These are phyloP conservation scores for Monochamus saltuarius DNA, from an alignment of 1,140 invertebrate genomes.

Conservation along the genomic window DNA sequence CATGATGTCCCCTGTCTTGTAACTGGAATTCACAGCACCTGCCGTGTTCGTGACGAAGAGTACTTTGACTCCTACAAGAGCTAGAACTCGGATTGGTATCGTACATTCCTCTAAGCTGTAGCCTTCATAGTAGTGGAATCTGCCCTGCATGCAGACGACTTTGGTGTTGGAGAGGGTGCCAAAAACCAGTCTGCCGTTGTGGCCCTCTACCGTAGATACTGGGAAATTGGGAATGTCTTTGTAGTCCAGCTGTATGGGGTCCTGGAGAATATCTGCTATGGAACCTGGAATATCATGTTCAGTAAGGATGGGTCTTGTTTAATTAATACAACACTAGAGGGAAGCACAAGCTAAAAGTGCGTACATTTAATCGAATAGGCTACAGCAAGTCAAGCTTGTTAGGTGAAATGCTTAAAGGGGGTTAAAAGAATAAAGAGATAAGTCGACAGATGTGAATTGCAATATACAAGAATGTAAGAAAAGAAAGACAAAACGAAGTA, in stretches of 20 bases:
- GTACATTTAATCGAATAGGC: no score
- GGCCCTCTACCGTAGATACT: constrained; percentile 82
- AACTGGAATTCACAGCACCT: constrained; percentile 83
- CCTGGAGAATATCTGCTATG: constrained; percentile 75
- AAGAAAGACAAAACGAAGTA: no score
- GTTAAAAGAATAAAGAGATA: no score
- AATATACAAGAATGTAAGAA: no score
- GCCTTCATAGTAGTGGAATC: constrained; percentile 94
- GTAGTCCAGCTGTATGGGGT: constrained; percentile 76
- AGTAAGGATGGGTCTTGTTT: constrained; percentile 89
- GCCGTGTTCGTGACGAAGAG: constrained; percentile 92
- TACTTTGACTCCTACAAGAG: constrained; percentile 81
- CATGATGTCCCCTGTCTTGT: constrained; percentile 93
- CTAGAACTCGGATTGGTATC: constrained; percentile 92
- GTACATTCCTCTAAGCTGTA: constrained; percentile 87
- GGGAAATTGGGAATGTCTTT: constrained; percentile 89
- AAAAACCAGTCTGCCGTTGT: constrained; percentile 84
- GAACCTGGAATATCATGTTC: constrained; percentile 66
- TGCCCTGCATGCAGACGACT: constrained; percentile 91
- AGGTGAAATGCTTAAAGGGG: no score
- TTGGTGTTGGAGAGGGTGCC: constrained; percentile 73
- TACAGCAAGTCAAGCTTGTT: no score
- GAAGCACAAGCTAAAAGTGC: no score
- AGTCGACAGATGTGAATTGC: no score
- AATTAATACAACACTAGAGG: no score